Base-by-base conservation (phyloP, 2,888 invertebrate species). In the Watsonalla binaria region DNA sequence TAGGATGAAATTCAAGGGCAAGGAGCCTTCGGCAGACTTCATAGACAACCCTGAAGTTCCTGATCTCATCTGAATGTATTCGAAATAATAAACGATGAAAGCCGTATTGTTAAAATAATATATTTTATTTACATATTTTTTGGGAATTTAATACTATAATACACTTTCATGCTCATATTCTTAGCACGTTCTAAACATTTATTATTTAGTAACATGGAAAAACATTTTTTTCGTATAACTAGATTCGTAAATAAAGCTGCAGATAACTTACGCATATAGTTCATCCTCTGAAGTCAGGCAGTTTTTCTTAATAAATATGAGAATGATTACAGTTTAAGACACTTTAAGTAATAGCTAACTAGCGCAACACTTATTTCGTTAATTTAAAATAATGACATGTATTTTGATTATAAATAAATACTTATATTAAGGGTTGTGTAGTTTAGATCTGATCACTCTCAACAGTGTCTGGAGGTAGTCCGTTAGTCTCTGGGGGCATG, bases 1-100 rank as follows among this genome's bases (percentile, higher is more conserved):
- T 2, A 76, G 82, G 61, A 49, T 83, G n/a, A 76, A 70, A 58
- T 60, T 87, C 15, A 74, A 76, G 55, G 84, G 78, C 57, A 89
- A 92, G 70, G 60, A 76, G 61, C 86, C 90, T 9, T 75, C 90
- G 34, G 65, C 76, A 35, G 80, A 80, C 57, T 92, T 93, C 67
- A 69, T 92, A 0, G 93, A 94, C 68, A 80, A 94, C 76, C 91
- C 92, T 6, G 92, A 93, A 56, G 93, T 95, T 45, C 95, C 95
- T 11, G 93, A 93, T 52, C 87, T 95, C 51, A 92, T 93, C 69
- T 93, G 82, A 76, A 24, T 5, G n/a, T 4, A 42, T 42, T 42
- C 11, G 11, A 5, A 11, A 11, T 11, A 8, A 11, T 42, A 42
- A 42, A 42, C 1, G 5, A 11, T 42, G 11, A 11, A 42, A 42